Base-by-base conservation (phyloP, 1,140 invertebrate species). In the Ceratitis capitata region DNA sequence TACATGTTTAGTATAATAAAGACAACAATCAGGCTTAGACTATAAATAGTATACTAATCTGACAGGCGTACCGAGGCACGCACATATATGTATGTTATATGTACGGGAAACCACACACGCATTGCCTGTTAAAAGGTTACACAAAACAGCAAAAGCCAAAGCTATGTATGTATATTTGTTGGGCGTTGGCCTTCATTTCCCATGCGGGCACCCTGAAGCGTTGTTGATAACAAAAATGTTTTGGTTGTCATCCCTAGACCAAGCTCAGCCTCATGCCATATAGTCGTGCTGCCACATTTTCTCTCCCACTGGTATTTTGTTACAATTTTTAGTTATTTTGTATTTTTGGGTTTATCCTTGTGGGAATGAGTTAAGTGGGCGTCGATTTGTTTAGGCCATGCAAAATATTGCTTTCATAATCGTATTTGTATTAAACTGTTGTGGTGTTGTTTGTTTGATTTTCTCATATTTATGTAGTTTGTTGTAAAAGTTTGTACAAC, bases 21-120 rank as follows among this genome's bases (percentile, higher is more conserved):
- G 61, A 29, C 61, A 35, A 69, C 61, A 69, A 61, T 32, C 32
- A 35, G 14, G 32, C 58, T 61, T 69, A 69, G 61, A 29, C 61
- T 35, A 69, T 69, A 69, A 69, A 69, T 69, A 69, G 32, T 69
- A 9, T 16, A 69, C 61, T 69, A 69, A 69, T 69, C 32, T 35
- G 61, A 69, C 61, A 69, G 14, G 32, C 14, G 29, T 1, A 69
- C 3, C 61, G 29, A 19, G 32, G 0, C 58, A 61, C 58, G 29
- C 58, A 61, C 3, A 32, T 12, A 29, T 9, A 14, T 32, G n/a
- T n/a, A n/a, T n/a, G n/a, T n/a, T n/a, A n/a, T n/a, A n/a, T n/a
- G n/a, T n/a, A n/a, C n/a, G n/a, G n/a, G n/a, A n/a, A n/a, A n/a
- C n/a, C 16, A 69, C 12, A 69, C 4, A 39, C 14, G 3, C 32